A percentile compares a stretch with the other conserved stretches of the same genome.
Evolutionary conservation across 2,113 vertebrate species (phyloP).

Genomic region (Archilochus colubris): DNA sequence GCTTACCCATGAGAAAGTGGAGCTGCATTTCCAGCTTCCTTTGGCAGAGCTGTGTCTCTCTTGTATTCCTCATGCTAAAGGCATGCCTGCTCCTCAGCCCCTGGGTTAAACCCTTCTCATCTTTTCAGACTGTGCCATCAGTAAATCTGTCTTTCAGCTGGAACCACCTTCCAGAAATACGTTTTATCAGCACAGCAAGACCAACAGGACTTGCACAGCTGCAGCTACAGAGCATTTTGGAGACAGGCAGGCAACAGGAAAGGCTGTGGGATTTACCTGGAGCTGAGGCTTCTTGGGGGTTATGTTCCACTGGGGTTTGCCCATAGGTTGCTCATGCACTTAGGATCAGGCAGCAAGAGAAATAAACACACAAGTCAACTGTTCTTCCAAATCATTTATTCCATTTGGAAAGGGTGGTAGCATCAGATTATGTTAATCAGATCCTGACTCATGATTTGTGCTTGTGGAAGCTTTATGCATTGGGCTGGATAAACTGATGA

Average conservation of each 20-base stretch:
- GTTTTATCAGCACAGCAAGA: background rate
- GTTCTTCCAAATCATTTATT: background rate
- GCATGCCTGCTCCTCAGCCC: background rate
- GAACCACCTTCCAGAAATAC: constrained; percentile 31
- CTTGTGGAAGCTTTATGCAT: background rate
- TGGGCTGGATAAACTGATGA: background rate
- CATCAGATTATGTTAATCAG: background rate
- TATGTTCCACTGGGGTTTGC: background rate
- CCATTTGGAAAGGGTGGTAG: background rate
- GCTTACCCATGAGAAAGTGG: background rate
- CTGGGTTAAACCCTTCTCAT: background rate
- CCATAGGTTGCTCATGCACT: background rate
- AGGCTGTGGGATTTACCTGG: background rate
- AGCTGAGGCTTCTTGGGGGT: background rate
- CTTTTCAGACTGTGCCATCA: background rate
- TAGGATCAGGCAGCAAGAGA: background rate
- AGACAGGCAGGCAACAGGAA: background rate
- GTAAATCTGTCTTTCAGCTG: constrained; percentile 36
- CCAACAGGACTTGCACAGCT: background rate
- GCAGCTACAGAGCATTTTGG: background rate
- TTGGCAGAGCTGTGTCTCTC: background rate
- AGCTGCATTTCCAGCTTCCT: constrained; percentile 9
- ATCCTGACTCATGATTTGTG: background rate
- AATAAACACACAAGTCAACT: constrained; percentile 2
- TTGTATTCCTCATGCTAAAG: background rate